Base-by-base conservation (phyloP, 2,797 vertebrate genomes). In the Artibeus lituratus region DNA sequence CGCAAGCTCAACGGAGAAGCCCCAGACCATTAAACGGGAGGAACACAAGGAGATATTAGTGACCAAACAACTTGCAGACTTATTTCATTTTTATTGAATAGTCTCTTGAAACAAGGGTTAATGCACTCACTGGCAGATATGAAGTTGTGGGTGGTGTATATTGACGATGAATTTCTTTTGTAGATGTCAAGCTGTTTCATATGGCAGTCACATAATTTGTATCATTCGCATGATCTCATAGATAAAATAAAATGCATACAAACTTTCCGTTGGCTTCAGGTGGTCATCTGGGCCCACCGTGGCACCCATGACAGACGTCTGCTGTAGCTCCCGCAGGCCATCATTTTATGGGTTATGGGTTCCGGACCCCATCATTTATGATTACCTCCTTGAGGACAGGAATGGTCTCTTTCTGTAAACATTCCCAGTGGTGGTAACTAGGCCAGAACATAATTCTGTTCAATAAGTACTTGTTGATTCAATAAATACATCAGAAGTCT, bases 51-150 rank as follows among this genome's bases (percentile, higher is more conserved):
- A 94, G 73, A 95, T 10, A 37, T 44, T 94, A 96, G 90, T 81
- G 73, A 47, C 29, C 87, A 77, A 80, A 85, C 22, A 78, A 73
- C 73, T 62, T 86, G 69, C 94, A 97, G 67, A 65, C 37, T 94
- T 95, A 57, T 59, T 96, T 92, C 70, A 59, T 92, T 80, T 96
- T 77, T 93, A 47, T 57, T 87, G 80, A 87, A 74, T 62, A 65
- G 21, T 57, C 0, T 10, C 95, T 98, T 97, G 82, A 97, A 98
- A 96, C n/a, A 35, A n/a, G 90, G 62, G 65, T 96, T 95, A 92
- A 95, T 2, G 10, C 80, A 92, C 96, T 8, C 3, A 59, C 35
- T 29, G 55, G 51, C 82, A 67, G 62, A 55, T 70, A 72, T 53
- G 51, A 24, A 73, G 81, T 55, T 22, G 57, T 92, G 97, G 87